Evolutionary conservation across 2,797 vertebrate species (phyloP).

Genomic region (Eidolon dupreanum): DNA sequence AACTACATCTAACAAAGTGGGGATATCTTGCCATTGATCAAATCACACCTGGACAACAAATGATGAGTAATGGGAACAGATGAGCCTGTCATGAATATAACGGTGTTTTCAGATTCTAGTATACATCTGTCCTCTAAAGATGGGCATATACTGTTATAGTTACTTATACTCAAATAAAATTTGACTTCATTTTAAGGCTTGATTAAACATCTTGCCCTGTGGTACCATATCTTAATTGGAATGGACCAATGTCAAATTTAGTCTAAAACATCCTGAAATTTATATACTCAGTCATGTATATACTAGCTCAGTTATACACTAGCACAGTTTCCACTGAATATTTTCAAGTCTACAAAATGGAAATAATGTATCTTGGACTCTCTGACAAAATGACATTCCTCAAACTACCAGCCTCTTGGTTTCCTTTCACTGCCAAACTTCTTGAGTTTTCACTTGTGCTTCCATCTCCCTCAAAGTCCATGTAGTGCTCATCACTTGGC

Average conservation of each 20-base stretch:
- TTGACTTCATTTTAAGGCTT: constrained; percentile 4
- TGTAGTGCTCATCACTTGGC: neutral
- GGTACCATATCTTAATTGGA: neutral
- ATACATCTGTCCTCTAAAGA: neutral
- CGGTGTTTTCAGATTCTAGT: neutral
- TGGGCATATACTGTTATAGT: neutral
- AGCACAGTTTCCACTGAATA: neutral
- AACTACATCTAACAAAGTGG: neutral
- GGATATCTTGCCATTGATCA: neutral
- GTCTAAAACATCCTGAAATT: constrained; percentile 6
- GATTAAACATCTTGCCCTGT: neutral
- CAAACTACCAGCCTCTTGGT: neutral
- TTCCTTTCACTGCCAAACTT: neutral
- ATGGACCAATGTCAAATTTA: neutral
- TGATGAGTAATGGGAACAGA: neutral
- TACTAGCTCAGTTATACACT: neutral
- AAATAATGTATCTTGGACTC: neutral
- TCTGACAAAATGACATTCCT: neutral
- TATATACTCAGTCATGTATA: neutral
- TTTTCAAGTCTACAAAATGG: neutral
- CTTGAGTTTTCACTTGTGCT: neutral
- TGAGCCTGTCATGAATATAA: neutral
- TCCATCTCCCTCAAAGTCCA: neutral
- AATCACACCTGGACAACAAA: neutral
- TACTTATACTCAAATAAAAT: neutral